phyloP scores from a whole-genome alignment of 2,888 invertebrate species.

The Erebia epiphron region DNA sequence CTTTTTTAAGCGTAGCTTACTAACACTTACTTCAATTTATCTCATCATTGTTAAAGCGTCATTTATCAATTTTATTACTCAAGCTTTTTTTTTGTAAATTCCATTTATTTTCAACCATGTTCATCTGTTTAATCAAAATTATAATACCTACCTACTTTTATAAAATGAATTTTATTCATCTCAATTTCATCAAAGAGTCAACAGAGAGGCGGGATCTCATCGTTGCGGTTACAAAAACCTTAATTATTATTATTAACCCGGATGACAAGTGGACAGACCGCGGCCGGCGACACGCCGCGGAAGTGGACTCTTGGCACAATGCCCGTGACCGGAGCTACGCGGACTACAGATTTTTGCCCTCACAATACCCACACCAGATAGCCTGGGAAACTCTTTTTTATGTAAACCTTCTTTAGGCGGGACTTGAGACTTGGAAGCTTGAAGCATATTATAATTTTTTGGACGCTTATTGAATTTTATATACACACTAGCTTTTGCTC shows the following conservation, averaged over 20 bases:
- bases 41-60: no score
- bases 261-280: slow-evolving; percentile 50
- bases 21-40: no score
- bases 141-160: not conserved
- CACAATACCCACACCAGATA: slow-evolving; percentile 16
- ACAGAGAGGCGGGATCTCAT: slow-evolving; percentile 5
- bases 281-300: slow-evolving; percentile 47
- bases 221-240: slow-evolving; percentile 33
- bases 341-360: slow-evolving; percentile 39
- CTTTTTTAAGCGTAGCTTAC: no score
- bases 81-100: no score
- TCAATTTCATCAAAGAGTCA: slow-evolving; percentile 13
- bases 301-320: slow-evolving; percentile 67
- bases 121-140: not conserved
- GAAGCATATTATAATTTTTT: no score
- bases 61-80: no score
- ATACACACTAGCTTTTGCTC: no score
- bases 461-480: no score
- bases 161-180: slow-evolving; percentile 7
- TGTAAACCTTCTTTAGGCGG: no score
- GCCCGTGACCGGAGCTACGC: slow-evolving; percentile 64
- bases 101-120: no score
- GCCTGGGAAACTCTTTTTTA: slow-evolving; percentile 18
- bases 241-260: slow-evolving; percentile 46
- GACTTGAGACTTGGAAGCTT: no score